Conservation (phyloP, 2,888 invertebrate species). For the Acanthosepion pharaonis region DNA sequence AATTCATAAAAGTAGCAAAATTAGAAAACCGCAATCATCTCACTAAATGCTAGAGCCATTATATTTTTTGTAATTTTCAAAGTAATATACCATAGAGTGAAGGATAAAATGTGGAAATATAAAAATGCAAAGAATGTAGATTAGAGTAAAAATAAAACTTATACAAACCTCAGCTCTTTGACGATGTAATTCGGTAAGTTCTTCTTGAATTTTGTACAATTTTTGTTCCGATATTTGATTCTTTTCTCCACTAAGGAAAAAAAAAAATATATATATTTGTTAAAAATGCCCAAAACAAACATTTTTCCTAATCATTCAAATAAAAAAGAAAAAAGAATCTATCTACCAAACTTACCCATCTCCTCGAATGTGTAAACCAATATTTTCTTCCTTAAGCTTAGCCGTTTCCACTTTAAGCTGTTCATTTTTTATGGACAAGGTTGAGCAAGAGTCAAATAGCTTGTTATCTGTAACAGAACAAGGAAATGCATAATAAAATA, state of each 20-base stretch:
- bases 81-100: no score
- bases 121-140: background rate
- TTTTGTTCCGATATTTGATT: constrained; percentile 83
- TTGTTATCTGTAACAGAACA: constrained; percentile 83
- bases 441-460: constrained; percentile 87
- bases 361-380: constrained; percentile 62
- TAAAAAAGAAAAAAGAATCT: background rate
- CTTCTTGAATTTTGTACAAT: constrained; percentile 89
- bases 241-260: constrained; percentile 55
- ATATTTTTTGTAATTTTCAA: no score
- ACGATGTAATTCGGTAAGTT: constrained; percentile 90
- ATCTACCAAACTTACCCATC: constrained; percentile 58
- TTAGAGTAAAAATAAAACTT: background rate
- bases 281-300: background rate
- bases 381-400: constrained; percentile 79
- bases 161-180: constrained; percentile 83
- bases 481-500: no score
- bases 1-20: no score
- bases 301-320: background rate
- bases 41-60: no score
- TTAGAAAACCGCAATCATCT: no score
- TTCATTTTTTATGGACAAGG: constrained; percentile 86
- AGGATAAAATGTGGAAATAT: no score
- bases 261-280: background rate
- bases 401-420: constrained; percentile 90